These are phyloP conservation scores for Ormyrus labotus DNA, from an alignment of 2,888 invertebrate genomes.

Conservation along the genomic window DNA sequence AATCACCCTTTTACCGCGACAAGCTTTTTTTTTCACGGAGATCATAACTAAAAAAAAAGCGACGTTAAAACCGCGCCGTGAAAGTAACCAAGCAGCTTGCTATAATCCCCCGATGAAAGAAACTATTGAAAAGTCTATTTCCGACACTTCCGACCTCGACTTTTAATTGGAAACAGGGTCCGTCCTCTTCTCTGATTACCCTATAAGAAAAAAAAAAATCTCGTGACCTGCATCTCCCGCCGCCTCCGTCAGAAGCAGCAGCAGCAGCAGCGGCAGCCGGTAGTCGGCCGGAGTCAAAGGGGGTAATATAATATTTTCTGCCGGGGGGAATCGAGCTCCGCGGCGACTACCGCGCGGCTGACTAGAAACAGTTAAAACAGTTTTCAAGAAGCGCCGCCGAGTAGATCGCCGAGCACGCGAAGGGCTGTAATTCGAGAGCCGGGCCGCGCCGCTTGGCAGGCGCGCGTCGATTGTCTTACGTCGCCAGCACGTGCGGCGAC, in stretches of 20 bases:
- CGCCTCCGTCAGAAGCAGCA: neutral
- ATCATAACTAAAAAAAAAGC: neutral
- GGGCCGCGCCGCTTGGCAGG: neutral
- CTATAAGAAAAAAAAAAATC: conserved; percentile 11
- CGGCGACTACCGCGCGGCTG: conserved; percentile 6
- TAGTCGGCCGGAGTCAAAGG: conserved; percentile 68
- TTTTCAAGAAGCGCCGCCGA: conserved; percentile 45
- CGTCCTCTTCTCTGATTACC: conserved; percentile 32
- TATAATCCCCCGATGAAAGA: conserved; percentile 24
- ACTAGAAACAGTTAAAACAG: conserved; percentile 41
- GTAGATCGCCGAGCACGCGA: conserved; percentile 19
- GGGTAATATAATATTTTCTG: conserved; percentile 71
- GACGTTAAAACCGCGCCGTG: neutral
- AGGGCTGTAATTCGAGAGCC: conserved; percentile 35
- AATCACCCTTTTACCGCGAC: too few species aligned
- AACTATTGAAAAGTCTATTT: conserved; percentile 31
- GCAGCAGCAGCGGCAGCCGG: neutral
- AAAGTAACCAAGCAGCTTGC: neutral
- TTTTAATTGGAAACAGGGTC: conserved; percentile 42
- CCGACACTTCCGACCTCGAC: conserved; percentile 11
- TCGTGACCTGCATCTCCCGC: conserved; percentile 4
- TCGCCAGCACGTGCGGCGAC: neutral
- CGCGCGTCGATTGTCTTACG: conserved; percentile 32
- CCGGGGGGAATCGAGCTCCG: conserved; percentile 4
- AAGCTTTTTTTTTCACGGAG: neutral